These are phyloP conservation scores for Psilopsiagon aymara DNA, from an alignment of 2,113 vertebrate genomes.

Conservation along the genomic window DNA sequence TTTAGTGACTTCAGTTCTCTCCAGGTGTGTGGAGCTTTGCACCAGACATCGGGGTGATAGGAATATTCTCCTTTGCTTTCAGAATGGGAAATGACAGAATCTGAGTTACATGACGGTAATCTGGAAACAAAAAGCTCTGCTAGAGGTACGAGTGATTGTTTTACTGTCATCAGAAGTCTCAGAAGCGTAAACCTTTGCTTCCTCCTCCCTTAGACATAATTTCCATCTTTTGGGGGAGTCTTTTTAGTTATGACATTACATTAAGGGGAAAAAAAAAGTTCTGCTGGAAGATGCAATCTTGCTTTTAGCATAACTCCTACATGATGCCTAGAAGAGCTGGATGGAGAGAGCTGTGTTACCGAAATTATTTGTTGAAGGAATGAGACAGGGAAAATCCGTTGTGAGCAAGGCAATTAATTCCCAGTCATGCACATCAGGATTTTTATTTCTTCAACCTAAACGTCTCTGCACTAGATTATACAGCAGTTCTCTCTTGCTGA, in stretches of 20 bases:
- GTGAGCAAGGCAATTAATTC: not conserved
- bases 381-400: not conserved
- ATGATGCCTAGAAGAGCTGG: not conserved
- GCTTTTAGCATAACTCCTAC: constrained; percentile 8
- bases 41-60: not conserved
- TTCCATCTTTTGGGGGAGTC: not conserved
- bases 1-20: not conserved
- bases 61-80: not conserved
- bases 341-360: not conserved
- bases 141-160: not conserved
- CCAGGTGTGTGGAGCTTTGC: not conserved
- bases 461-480: not conserved
- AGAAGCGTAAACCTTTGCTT: not conserved
- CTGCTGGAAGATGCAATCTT: not conserved
- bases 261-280: not conserved
- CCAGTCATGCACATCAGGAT: not conserved
- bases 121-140: not conserved
- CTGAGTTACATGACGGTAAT: not conserved
- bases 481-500: not conserved
- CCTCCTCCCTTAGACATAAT: not conserved
- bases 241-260: not conserved
- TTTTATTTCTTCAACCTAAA: not conserved
- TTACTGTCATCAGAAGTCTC: not conserved
- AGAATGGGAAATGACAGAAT: not conserved
- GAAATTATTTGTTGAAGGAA: constrained; percentile 7